Base-by-base conservation (phyloP, 2,888 invertebrate species). In the Sycophila texana region DNA sequence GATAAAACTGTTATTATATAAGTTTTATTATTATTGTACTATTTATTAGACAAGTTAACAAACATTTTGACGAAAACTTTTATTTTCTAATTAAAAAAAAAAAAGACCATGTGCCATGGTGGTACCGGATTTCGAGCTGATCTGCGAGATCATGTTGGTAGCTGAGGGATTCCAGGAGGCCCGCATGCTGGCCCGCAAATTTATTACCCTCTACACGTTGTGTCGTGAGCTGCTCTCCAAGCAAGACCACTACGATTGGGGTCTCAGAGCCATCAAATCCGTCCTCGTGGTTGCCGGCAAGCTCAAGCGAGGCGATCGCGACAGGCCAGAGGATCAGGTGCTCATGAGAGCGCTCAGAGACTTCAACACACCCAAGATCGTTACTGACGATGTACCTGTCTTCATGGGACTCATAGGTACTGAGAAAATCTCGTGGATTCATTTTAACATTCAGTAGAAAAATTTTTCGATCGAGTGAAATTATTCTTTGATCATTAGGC, bases 191-290 rank as follows among this genome's bases (percentile, higher is more conserved):
- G 98, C 98, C 26, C 93, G 97, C 83, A 98, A 98, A 91, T 98
- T 98, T 90, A 97, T 98, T 88, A 98, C 98, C 0, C 92, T 98
- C 14, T 98, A 98, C 90, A 96, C 95, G 4, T 91, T 98, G 82
- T 98, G 98, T 88, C 94, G 94, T 83, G 98, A 98, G 89, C 91
- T 98, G 83, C 92, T 98, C 3, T 98, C 98, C 65, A 98, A 98
- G 89, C 96, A 98, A 90, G 98, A 98, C 89, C 98, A 98, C 90
- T 98, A 98, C 88, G 98, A 98, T 92, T 97, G 98, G 98, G 98
- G 98, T 55, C 92, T 98, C 74, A 91, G 98, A 84, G 98, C 98
- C 74, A 98, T 98, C 85, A 98, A 98, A 90, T 98, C 98, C 73
- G 98, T 98, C 65, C 91, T 98, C 72, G 98, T 98, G 1, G 98